Percentiles rank a stretch among this genome's conserved stretches.
These are phyloP conservation scores for Saguinus midas DNA, from an alignment of 2,113 vertebrate genomes.

Conservation along the genomic window DNA sequence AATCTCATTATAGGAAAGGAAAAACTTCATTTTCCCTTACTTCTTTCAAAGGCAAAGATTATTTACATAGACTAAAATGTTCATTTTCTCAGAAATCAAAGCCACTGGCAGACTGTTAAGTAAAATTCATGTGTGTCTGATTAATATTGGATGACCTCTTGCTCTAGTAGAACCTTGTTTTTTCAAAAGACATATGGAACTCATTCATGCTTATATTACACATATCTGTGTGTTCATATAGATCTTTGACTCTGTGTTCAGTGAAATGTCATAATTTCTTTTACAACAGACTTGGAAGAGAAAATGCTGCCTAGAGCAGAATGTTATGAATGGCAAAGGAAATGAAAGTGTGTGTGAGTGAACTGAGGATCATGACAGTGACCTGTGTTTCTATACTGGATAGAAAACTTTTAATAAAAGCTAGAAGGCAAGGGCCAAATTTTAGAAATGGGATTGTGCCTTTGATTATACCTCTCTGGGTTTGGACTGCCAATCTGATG, in stretches of 20 bases:
- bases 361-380: not conserved
- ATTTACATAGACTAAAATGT: constrained; percentile 68
- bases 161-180: constrained; percentile 8
- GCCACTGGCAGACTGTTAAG: constrained; percentile 29
- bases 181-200: constrained; percentile 62
- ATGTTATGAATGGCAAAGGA: constrained; percentile 40
- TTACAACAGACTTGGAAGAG: constrained; percentile 25
- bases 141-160: constrained; percentile 56
- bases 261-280: constrained; percentile 69
- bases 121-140: constrained; percentile 42
- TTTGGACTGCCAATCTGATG: not conserved
- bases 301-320: constrained; percentile 40
- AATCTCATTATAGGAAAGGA: not conserved
- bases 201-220: constrained; percentile 62
- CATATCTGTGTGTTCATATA: constrained; percentile 51
- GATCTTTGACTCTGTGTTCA: constrained; percentile 60
- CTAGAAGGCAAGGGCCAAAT: not conserved
- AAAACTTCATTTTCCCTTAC: constrained; percentile 25
- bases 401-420: constrained; percentile 24
- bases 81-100: constrained; percentile 72
- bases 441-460: not conserved
- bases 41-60: constrained; percentile 64
- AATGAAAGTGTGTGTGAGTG: constrained; percentile 38
- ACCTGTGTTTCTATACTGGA: not conserved
- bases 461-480: not conserved